Evolutionary conservation across 2,888 invertebrate genomes (phyloP), one percentile per base, ranked within the genome.

Genomic region (Limenitis camilla): DNA sequence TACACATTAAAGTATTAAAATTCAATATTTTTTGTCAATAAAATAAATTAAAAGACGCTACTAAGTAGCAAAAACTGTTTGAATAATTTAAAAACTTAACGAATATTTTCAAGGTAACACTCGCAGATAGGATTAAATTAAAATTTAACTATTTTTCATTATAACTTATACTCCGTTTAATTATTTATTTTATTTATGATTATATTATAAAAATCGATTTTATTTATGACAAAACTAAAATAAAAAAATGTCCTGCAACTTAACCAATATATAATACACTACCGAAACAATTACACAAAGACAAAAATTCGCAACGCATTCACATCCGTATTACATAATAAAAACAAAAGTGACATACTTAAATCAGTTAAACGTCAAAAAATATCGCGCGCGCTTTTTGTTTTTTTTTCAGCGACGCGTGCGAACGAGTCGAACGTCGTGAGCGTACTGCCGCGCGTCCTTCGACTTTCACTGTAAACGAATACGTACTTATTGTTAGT

Each of bases 391-490:
- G 56, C 54, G 49, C 43, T 44, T 31, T 39, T 43, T 65, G 45
- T 52, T 55, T 59, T 63, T 56, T 54, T 46, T 41, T 53, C 51
- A 49, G 57, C 58, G 50, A 52, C 51, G 59, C 73, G 65, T 67
- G 62, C 64, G 58, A 59, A 48, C 64, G n/a, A 36, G 30, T 40
- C 55, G 59, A 56, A 56, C 56, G 61, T 73, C 70, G 68, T 64
- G 62, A 67, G 66, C 71, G 68, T 69, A 81, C 82, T 81, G 76
- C 56, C 64, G 49, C 52, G 66, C 73, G 83, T 81, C 83, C 83
- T 82, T 81, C 82, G 74, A 81, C 82, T 83, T 83, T 83, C 82
- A 83, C 82, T 82, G 63, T 61, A 66, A 69, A 46, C 53, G 53
- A 54, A 56, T 69, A 71, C 71, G 77, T 76, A 73, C 19, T 19